Evolutionary conservation across 2,113 vertebrate genomes (phyloP), one percentile per base, ranked within the genome.

Genomic region (Carettochelys insculpta): DNA sequence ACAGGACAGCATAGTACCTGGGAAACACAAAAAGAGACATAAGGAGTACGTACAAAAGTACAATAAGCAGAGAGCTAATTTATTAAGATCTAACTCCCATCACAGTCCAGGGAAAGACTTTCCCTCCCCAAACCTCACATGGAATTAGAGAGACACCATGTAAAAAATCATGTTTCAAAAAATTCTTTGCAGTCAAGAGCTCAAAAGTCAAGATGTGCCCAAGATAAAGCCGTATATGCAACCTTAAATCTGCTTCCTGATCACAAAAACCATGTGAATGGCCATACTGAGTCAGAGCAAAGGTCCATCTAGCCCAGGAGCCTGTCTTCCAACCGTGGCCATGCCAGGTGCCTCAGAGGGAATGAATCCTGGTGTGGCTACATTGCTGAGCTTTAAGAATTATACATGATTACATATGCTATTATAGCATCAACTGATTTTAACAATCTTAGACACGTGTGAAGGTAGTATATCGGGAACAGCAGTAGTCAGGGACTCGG

Each of bases 1-100:
- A 99, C 41, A 99, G 97, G 25, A 99, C 99, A 4, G 99, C 99
- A 0, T 99, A 99, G 97, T 99, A 99, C 96, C 99, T 99, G 94
- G 13, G 5, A 73, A 65, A 58, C 53, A 77, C 11, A 77, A 82
- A 84, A 90, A 45, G 27, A 51, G 34, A 45, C 25, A 82, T 78
- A 9, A 38, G 83, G 14, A 91, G 25, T 65, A 43, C 43, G 29
- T 16, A 27, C 53, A 61, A n/a, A 65, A 0, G 2, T 48, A 53
- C 11, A 78, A 27, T 8, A 10, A 87, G 52, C 41, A 92, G 80
- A 38, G 1, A 78, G 75, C 11, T 3, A 1, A 58, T 87, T 80
- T 34, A 84, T 58, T 75, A 13, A 5, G 43, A 85, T 11, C 48
- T 50, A 52, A 17, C 16, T 79, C 22, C 25, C 22, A 19, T 43